These are phyloP conservation scores for Pheosia gnoma DNA, from an alignment of 2,888 invertebrate species.

Conservation along the genomic window DNA sequence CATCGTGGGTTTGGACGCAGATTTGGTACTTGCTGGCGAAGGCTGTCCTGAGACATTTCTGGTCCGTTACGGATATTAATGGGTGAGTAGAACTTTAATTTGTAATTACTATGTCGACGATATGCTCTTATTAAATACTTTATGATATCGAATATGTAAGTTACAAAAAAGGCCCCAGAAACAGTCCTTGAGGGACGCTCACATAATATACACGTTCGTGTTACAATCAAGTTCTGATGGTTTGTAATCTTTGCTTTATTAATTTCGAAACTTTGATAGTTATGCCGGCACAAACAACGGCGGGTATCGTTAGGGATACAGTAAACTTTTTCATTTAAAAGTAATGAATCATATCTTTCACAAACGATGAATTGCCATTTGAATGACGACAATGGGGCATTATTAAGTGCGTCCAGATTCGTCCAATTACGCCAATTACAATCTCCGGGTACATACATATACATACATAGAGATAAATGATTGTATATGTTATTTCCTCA, in stretches of 20 bases:
- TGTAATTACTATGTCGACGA: neutral
- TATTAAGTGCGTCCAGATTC: conserved; percentile 82
- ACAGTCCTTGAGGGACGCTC: neutral
- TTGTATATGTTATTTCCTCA: conserved; percentile 77
- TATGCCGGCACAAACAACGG: conserved; percentile 5
- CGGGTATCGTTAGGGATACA: conserved; percentile 21
- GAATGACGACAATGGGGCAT: conserved; percentile 79
- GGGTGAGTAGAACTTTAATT: conserved; percentile 85
- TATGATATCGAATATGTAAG: neutral
- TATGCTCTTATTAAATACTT: no score
- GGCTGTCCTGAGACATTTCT: conserved; percentile 93
- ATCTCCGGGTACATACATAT: conserved; percentile 73
- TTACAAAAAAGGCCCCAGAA: neutral
- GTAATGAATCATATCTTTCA: conserved; percentile 79
- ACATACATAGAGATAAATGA: conserved; percentile 39
- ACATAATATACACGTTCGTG: neutral
- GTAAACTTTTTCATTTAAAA: conserved; percentile 69
- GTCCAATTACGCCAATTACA: conserved; percentile 83
- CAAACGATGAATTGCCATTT: conserved; percentile 80
- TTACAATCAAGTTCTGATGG: neutral
- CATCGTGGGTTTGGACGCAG: conserved; percentile 94
- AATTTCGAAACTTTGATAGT: neutral
- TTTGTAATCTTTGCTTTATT: neutral
- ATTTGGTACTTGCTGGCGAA: conserved; percentile 95
- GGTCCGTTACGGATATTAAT: conserved; percentile 98